phyloP scores from a whole-genome alignment of 1,140 invertebrate genomes.

The Chelonus insularis region DNA sequence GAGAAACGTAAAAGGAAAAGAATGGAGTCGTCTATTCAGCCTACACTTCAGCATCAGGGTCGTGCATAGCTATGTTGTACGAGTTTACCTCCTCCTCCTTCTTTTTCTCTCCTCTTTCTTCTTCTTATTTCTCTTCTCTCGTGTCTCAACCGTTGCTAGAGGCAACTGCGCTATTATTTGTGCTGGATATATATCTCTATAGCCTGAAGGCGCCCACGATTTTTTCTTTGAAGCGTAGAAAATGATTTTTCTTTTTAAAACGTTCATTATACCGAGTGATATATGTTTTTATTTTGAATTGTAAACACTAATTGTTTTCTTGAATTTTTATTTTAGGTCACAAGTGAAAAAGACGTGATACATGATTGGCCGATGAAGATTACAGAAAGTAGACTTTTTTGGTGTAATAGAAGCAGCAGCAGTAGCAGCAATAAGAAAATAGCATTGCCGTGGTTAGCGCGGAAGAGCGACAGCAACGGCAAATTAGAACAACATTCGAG shows the following conservation, averaged over 20 bases:
- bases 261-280: background rate
- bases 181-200: slow-evolving; percentile 10
- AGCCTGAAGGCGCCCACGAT: slow-evolving; percentile 10
- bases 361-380: slow-evolving; percentile 45
- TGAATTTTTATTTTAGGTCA: slow-evolving; percentile 39
- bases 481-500: slow-evolving; percentile 42
- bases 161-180: slow-evolving; percentile 12
- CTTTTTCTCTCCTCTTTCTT: slow-evolving; percentile 23
- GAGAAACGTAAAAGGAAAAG: slow-evolving; percentile 47
- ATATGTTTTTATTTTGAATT: background rate
- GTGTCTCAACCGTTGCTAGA: slow-evolving; percentile 1
- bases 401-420: slow-evolving; percentile 38
- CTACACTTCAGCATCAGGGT: slow-evolving; percentile 51
- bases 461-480: slow-evolving; percentile 38
- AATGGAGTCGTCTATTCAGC: slow-evolving; percentile 44
- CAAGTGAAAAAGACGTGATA: slow-evolving; percentile 46
- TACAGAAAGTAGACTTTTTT: slow-evolving; percentile 31
- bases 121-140: slow-evolving; percentile 28
- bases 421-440: slow-evolving; percentile 21
- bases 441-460: slow-evolving; percentile 35
- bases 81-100: background rate
- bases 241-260: slow-evolving; percentile 10
- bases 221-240: background rate
- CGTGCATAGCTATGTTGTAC: slow-evolving; percentile 43
- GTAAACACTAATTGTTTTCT: background rate